These are phyloP conservation scores for Phoeniculus purpureus DNA, from an alignment of 2,797 vertebrate genomes.

Conservation along the genomic window DNA sequence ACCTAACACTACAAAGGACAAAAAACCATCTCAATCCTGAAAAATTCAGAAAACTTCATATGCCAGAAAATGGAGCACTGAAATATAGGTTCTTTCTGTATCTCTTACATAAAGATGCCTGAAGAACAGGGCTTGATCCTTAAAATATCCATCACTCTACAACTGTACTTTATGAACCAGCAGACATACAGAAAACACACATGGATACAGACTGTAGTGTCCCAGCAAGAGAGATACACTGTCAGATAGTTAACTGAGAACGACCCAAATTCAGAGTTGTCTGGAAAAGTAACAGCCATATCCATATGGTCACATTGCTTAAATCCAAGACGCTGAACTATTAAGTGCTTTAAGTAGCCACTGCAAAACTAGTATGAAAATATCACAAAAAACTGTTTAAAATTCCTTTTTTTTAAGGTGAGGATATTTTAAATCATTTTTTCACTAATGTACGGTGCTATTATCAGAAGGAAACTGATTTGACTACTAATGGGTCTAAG, in stretches of 20 bases:
- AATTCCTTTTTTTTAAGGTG: too few species aligned
- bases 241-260: background rate
- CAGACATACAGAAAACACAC: background rate
- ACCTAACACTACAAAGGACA: background rate
- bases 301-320: background rate
- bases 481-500: background rate
- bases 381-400: too few species aligned
- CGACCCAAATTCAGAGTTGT: background rate
- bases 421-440: background rate
- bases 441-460: background rate
- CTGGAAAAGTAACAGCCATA: background rate
- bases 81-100: background rate
- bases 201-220: background rate
- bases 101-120: background rate
- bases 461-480: background rate
- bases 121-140: background rate
- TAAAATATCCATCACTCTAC: constrained; percentile 15
- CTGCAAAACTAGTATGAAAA: background rate
- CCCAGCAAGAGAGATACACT: background rate
- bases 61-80: background rate
- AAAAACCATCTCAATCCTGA: background rate
- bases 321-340: background rate
- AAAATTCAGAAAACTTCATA: background rate
- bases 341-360: background rate
- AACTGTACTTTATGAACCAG: constrained; percentile 13